These are phyloP conservation scores for Adelges cooleyi DNA, from an alignment of 1,140 invertebrate genomes.

Conservation along the genomic window DNA sequence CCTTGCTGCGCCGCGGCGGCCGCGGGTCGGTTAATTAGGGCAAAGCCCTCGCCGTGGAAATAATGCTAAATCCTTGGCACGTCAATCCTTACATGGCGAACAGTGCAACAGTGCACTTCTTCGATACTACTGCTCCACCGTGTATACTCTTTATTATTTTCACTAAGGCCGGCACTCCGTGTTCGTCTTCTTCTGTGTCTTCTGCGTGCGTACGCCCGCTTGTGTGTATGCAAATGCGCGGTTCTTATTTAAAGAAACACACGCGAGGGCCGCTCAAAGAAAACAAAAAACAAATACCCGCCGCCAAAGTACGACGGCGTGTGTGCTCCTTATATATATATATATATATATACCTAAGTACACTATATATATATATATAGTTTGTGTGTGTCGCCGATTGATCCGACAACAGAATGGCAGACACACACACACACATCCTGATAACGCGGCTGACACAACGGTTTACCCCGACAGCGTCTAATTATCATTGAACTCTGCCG, in stretches of 20 bases:
- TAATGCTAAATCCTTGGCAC: conserved; percentile 1
- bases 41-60: conserved; percentile 15
- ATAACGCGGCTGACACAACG: too few relatives aligned
- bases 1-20: background rate
- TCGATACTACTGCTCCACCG: background rate
- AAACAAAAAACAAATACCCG: too few relatives aligned
- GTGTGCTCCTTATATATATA: too few relatives aligned
- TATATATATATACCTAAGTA: too few relatives aligned
- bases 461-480: background rate
- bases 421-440: background rate
- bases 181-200: too few relatives aligned
- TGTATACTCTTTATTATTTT: background rate
- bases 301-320: too few relatives aligned
- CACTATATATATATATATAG: too few relatives aligned
- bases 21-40: conserved; percentile 15
- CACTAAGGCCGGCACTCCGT: too few relatives aligned
- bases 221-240: conserved; percentile 19
- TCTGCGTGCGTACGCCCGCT: background rate
- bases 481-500: conserved; percentile 25
- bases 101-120: background rate
- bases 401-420: conserved; percentile 20
- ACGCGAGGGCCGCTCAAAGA: background rate
- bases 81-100: conserved; percentile 27
- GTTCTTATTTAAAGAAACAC: conserved; percentile 1
- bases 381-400: background rate